Evolutionary conservation across 2,888 invertebrate species (phyloP), one percentile per base, ranked within the genome.

Genomic region (Euclidia mi): DNA sequence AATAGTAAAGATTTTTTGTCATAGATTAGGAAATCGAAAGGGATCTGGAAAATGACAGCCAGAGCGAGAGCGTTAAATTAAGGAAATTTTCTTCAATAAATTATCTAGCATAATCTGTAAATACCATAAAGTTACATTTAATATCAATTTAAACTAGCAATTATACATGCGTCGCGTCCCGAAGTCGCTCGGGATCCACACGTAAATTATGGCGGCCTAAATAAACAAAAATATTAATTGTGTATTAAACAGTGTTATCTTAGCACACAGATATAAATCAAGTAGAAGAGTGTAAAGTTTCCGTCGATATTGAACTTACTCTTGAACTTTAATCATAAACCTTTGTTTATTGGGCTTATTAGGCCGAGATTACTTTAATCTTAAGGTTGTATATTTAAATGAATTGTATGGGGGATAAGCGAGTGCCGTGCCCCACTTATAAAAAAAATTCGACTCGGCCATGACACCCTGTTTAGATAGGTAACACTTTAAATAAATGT

Each of bases 221-320:
- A 84, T 81, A 89, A 88, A 90, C 89, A 88, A 87, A 88, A 88
- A 88, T 89, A 87, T 88, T 89, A 88, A 90, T 89, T 87, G 81
- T 78, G 77, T 81, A 76, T 82, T 73, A 77, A 72, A 74, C 74
- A 67, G 59, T 71, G 76, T 76, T 67, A 73, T 66, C 71, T 68
- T 47, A 20, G 9, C 50, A 59, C 56, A 43, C 48, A 53, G 65
- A 72, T 60, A 50, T 55, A 64, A 52, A 59, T 47, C 18, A 40
- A 3, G 44, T 40, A 38, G 49, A 56, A 56, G 44, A 48, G 55
- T 28, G 18, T 34, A n/a, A 34, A 78, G 32, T 70, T 76, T 44
- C 0, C 47, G 12, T 60, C 55, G 56, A 65, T 78, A 72, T 76
- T 76, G 61, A 69, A 66, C 70, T 72, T 69, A 43, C 49, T 52